Evolutionary conservation across 2,888 invertebrate species (phyloP), one percentile per base, ranked within the genome.

Genomic region (Augochlorella aurata): DNA sequence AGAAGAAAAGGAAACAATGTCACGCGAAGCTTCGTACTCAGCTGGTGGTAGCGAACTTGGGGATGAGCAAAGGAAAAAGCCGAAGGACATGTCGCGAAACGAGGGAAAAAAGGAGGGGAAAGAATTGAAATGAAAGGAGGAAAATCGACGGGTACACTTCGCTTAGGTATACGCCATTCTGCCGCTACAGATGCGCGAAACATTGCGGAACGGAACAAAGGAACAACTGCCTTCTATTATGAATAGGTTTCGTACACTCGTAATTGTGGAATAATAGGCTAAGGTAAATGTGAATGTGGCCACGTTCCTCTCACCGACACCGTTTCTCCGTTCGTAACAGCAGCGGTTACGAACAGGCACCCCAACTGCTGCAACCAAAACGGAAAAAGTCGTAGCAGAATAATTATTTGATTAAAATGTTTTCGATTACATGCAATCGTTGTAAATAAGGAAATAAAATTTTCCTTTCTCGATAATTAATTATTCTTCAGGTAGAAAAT

Each of bases 51-150:
- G 38, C 65, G 74, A 44, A 44, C 71, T 10, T 21, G n/a, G 8
- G 38, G 29, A 38, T 21, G 52, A n/a, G 24, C 24, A 49, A 54
- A 21, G 18, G 54, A 67, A 61, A 63, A 44, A 21, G 44, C 18
- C 66, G 44, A 24, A 67, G 67, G 52, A 68, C 68, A 50, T 24
- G 45, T 24, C 61, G 67, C 67, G 68, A 75, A 81, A 47, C 50
- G 73, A 21, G 16, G 14, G 21, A 24, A 47, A 68, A 61, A 10
- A 44, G 38, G 10, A 44, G 38, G 21, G 16, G 63, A n/a, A 44
- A 50, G 63, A 75, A 80, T 81, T 81, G 68, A 81, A 74, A 72
- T 47, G 71, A 58, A 71, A 50, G 29, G 24, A 58, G 66, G 54
- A 70, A 81, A 80, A 74, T 76, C 76, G 76, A 66, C 69, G 65